These are phyloP conservation scores for Diabrotica balteata DNA, from an alignment of 2,888 invertebrate genomes.

Conservation along the genomic window DNA sequence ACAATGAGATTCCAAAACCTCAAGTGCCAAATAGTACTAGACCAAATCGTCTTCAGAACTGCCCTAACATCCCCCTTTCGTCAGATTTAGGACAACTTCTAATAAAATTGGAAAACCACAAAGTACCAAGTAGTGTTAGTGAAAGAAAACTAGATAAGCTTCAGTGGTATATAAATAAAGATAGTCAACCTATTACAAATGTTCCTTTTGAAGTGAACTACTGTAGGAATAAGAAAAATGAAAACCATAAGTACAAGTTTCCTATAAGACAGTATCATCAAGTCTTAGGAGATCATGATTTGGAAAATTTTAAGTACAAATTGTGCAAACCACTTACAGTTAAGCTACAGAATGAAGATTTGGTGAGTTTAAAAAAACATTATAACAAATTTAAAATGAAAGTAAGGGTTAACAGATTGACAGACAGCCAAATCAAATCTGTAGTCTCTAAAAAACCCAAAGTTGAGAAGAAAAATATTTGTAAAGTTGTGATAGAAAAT, in stretches of 20 bases:
- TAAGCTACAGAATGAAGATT: constrained; percentile 22
- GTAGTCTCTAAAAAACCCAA: neutral
- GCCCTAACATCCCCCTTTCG: constrained; percentile 28
- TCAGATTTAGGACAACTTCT: constrained; percentile 26
- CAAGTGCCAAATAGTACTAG: constrained; percentile 11
- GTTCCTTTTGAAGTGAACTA: constrained; percentile 12
- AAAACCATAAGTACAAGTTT: constrained; percentile 17
- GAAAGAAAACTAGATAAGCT: constrained; percentile 24
- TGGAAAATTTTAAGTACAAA: constrained; percentile 7
- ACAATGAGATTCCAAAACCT: constrained; percentile 14
- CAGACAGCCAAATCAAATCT: constrained; percentile 10
- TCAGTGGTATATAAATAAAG: constrained; percentile 27
- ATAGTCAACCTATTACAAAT: neutral
- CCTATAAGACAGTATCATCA: constrained; percentile 21
- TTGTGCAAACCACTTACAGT: constrained; percentile 21
- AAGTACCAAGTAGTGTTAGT: constrained; percentile 13
- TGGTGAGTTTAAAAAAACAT: constrained; percentile 11
- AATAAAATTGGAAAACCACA: constrained; percentile 21
- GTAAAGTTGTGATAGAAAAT: constrained; percentile 3
- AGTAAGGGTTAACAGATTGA: constrained; percentile 12
- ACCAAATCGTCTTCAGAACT: constrained; percentile 17
- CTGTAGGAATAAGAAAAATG: constrained; percentile 7
- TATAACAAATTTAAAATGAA: constrained; percentile 6
- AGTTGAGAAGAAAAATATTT: neutral
- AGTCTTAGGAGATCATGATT: constrained; percentile 4